Evolutionary conservation across 2,797 vertebrate species (phyloP).

Genomic region (Crenuchus spilurus): DNA sequence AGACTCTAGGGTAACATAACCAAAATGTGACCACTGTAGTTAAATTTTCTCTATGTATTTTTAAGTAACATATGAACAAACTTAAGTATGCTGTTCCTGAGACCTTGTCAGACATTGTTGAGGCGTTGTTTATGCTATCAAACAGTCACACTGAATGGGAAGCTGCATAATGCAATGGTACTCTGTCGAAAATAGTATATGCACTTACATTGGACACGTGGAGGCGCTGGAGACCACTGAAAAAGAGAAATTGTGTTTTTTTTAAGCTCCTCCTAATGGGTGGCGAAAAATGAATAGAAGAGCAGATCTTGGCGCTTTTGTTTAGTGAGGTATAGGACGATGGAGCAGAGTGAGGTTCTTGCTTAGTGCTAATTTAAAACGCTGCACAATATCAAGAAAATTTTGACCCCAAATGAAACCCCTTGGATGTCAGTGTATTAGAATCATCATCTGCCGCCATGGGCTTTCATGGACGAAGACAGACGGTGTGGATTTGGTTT

Average conservation of each 20-base stretch:
- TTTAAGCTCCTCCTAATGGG: neutral
- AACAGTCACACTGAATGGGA: too few relatives aligned
- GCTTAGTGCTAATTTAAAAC: neutral
- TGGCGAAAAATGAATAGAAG: neutral
- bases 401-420: too few relatives aligned
- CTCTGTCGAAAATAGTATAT: too few relatives aligned
- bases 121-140: too few relatives aligned
- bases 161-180: too few relatives aligned
- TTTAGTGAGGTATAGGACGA: neutral
- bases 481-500: conserved; percentile 5
- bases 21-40: too few relatives aligned
- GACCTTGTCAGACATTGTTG: too few relatives aligned
- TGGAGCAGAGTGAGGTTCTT: neutral
- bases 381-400: neutral
- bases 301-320: neutral
- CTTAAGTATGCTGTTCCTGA: too few relatives aligned
- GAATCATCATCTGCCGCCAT: neutral
- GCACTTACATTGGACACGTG: neutral
- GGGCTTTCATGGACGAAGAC: neutral
- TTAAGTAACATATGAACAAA: too few relatives aligned
- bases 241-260: neutral
- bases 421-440: neutral
- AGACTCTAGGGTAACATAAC: too few relatives aligned
- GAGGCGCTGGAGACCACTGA: conserved; percentile 1
- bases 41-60: too few relatives aligned